A percentile compares a stretch with the other conserved stretches of the same genome.
Evolutionary conservation across 2,113 vertebrate species (phyloP).

Genomic region (Noctilio leporinus): DNA sequence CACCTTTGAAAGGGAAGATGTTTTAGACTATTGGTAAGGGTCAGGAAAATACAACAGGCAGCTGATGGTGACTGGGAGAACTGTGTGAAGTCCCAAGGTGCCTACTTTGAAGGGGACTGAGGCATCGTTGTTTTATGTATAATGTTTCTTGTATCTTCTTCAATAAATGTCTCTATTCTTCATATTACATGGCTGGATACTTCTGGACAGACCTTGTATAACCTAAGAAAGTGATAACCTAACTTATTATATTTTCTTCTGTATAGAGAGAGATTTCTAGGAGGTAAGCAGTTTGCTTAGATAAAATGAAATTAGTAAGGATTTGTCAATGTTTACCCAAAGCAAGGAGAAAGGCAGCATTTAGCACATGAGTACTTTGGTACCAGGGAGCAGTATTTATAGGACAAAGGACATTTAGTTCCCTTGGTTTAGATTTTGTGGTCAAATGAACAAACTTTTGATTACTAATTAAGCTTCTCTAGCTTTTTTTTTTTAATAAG

Average conservation of each 20-base stretch:
- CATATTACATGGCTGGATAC: too few species aligned
- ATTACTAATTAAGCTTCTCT: background rate
- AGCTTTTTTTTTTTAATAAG: background rate
- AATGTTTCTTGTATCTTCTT: too few species aligned
- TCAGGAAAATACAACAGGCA: too few species aligned
- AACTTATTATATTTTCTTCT: background rate
- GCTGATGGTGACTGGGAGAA: too few species aligned
- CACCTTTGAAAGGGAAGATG: too few species aligned
- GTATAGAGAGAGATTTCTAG: background rate
- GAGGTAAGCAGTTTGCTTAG: background rate
- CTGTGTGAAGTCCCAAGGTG: too few species aligned
- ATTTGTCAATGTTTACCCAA: background rate
- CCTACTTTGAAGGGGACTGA: too few species aligned
- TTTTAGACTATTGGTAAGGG: too few species aligned
- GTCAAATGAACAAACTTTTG: background rate
- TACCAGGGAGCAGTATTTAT: background rate
- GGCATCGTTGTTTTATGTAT: too few species aligned
- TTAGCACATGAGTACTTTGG: background rate
- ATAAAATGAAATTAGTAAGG: background rate
- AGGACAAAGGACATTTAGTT: background rate
- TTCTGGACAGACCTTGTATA: background rate
- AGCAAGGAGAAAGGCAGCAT: background rate
- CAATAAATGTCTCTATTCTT: too few species aligned
- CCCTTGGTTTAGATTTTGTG: conserved; percentile 27
- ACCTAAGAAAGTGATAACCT: background rate